Base-by-base conservation (phyloP, 2,888 invertebrate genomes). In the Eurytoma californica region DNA sequence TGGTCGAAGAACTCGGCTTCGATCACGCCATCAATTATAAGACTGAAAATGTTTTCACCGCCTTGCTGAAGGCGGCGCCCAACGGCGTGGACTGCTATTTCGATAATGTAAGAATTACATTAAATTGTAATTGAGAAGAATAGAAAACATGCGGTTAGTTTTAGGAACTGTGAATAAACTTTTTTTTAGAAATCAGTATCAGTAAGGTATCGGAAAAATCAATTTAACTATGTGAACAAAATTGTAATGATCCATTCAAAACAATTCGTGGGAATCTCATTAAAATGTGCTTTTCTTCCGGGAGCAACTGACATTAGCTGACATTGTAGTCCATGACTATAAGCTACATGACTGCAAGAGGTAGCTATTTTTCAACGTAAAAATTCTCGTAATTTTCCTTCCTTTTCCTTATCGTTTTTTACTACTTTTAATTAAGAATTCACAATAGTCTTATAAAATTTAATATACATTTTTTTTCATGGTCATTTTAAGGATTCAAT, bases 71-170 rank as follows among this genome's bases (percentile, higher is more conserved):
- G 87, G 91, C 90, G 72, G 94, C 94, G 14, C 94, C 95, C 0
- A 90, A 94, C n/a, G 95, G 95, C 2, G 90, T 95, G 0, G 95
- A 95, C 86, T 94, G 94, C 85, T 95, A 94, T 85, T 95, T 95
- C 86, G 95, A 95, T 87, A 95, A 95, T 88, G 95, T 95, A 90
- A 88, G 39, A n/a, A 49, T 13, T 2, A 2, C 24, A 24, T 24
- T 1, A 1, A 13, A 53, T 9, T 49, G 49, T 49, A 13, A 14
- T 13, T 9, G 49, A 14, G 49, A 14, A 49, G 12, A 49, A 49
- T 1, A 13, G 12, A 16, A 20, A 12, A 66, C 20, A 24, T 12
- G 9, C 39, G 13, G 9, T 12, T 7, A 51, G 55, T 28, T 47
- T 14, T 5, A 14, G 70, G 61, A 47, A 20, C 49, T 69, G 53